phyloP scores from a whole-genome alignment of 2,113 vertebrate genomes.

The Aegithalos caudatus region DNA sequence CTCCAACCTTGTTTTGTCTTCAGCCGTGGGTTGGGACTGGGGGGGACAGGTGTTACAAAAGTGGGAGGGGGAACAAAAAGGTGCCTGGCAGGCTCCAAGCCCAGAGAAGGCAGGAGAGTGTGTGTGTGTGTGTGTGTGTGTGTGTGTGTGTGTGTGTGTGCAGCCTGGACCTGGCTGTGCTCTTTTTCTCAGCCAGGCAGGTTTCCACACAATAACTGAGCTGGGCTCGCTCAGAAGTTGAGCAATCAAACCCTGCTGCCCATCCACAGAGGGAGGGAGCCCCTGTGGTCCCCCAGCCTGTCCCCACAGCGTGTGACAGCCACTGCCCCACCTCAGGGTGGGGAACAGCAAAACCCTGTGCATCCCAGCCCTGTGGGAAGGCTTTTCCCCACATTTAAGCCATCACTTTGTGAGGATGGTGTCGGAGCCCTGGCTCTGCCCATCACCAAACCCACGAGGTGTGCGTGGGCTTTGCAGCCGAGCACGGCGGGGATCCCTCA shows the following conservation, averaged over 20 bases:
- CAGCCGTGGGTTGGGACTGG: not conserved
- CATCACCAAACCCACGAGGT: fast-evolving
- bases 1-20: not conserved
- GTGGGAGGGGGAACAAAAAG: not conserved
- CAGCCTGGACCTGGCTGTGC: not conserved
- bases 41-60: not conserved
- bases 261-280: not conserved
- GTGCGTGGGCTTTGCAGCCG: not conserved
- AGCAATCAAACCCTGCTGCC: not conserved
- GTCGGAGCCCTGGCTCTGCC: not conserved
- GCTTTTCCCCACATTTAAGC: not conserved
- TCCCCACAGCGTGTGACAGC: fast-evolving
- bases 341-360: not conserved
- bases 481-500: fast-evolving
- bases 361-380: fast-evolving
- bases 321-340: not conserved
- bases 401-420: fast-evolving
- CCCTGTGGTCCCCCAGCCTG: too few relatives aligned
- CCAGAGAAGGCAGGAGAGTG: not conserved
- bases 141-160: fast-evolving
- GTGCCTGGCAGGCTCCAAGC: not conserved
- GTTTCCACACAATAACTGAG: too few relatives aligned
- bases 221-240: not conserved
- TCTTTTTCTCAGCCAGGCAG: not conserved
- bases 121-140: fast-evolving